These are phyloP conservation scores for Charina bottae DNA, from an alignment of 2,113 vertebrate genomes.

Conservation along the genomic window DNA sequence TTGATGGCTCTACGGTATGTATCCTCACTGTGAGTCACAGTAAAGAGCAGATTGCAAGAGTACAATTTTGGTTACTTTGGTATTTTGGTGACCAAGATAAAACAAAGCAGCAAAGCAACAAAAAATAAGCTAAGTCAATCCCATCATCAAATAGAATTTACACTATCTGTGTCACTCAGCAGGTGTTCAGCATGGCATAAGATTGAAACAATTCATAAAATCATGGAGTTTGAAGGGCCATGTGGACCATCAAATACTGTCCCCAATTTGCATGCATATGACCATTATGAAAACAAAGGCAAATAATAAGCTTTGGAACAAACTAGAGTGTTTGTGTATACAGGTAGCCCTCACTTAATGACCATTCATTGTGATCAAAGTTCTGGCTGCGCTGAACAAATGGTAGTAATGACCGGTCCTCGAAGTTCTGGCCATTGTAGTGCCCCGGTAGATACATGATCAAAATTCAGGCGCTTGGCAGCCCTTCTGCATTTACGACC, in stretches of 20 bases:
- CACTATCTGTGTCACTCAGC: background rate
- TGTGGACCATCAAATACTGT: no score
- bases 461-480: background rate
- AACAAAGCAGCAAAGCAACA: no score
- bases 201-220: no score
- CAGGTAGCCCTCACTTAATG: no score
- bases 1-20: background rate
- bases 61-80: background rate
- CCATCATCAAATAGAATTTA: background rate
- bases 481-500: background rate
- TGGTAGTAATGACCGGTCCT: no score
- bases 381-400: no score
- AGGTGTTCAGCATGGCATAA: no score
- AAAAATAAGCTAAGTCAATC: background rate
- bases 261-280: background rate
- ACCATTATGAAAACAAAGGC: background rate
- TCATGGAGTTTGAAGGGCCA: background rate
- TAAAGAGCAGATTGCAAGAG: background rate
- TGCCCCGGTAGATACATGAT: background rate
- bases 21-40: background rate
- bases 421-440: no score
- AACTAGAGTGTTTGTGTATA: no score
- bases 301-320: no score
- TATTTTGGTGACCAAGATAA: no score
- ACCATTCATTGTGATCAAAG: no score